Evolutionary conservation across 2,113 vertebrate species (phyloP).

Genomic region (Plecturocebus donacophilus): DNA sequence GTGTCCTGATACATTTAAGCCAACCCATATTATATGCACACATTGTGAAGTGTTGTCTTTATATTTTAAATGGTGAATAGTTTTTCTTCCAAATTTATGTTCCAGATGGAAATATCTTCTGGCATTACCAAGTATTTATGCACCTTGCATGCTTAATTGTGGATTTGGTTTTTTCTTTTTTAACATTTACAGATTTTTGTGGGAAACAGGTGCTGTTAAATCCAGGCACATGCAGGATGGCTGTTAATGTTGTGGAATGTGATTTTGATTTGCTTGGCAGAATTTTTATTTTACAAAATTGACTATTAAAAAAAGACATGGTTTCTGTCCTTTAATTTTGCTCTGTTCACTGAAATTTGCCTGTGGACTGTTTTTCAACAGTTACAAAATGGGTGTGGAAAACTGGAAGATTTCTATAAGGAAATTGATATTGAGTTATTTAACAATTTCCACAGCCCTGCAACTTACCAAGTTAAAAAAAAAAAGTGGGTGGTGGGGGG

Average conservation of each 20-base stretch:
- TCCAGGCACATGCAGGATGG: not conserved
- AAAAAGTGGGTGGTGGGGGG: fast-evolving
- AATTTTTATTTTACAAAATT: constrained; percentile 69
- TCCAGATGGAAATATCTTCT: constrained; percentile 66
- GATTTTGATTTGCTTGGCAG: constrained; percentile 75
- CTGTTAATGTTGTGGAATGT: constrained; percentile 68
- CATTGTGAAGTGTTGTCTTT: constrained; percentile 14
- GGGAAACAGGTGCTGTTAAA: constrained; percentile 68
- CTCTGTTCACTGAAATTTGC: constrained; percentile 58
- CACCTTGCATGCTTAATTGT: constrained; percentile 68
- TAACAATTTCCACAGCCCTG: constrained; percentile 47
- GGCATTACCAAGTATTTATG: constrained; percentile 54
- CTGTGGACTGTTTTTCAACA: constrained; percentile 54
- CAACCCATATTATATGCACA: not conserved
- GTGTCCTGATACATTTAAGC: not conserved
- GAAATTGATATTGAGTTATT: constrained; percentile 61
- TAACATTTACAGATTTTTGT: constrained; percentile 61
- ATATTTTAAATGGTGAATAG: constrained; percentile 5
- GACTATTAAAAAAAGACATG: constrained; percentile 61
- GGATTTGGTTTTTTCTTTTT: not conserved
- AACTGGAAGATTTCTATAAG: constrained; percentile 55
- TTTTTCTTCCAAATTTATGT: constrained; percentile 61
- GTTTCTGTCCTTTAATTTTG: constrained; percentile 67
- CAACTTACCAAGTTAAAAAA: constrained; percentile 11
- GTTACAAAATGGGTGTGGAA: constrained; percentile 47